Base-by-base conservation (phyloP, 2,888 invertebrate genomes). In the Chalcis sispes region DNA sequence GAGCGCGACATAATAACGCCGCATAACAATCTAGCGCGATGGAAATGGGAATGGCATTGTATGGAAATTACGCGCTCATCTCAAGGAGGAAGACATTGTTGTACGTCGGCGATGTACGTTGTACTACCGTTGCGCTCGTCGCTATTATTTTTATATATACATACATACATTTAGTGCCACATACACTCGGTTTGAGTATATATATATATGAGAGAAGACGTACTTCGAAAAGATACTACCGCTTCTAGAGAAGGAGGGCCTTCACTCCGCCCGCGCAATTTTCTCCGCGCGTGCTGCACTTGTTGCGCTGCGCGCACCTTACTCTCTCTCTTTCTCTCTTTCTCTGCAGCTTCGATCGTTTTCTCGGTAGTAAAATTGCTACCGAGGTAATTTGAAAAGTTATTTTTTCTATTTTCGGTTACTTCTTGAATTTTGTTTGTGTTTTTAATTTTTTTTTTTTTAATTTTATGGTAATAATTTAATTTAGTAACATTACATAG, bases 41-140 rank as follows among this genome's bases (percentile, higher is more conserved):
- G 87, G 86, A 87, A 87, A 87, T 88, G 85, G 69, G 75, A 67
- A 65, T 69, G 77, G 84, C 83, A 88, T 88, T 88, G 88, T 88
- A 88, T 88, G 88, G 87, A 87, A 88, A 88, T 85, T 85, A 81
- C 82, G 80, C 80, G 81, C 83, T 81, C 77, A n/a, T n/a, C n/a
- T n/a, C n/a, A n/a, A n/a, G 79, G 75, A 80, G 77, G 72, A 67
- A 72, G 70, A 67, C 54, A 7, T 13, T 10, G 13, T 46, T 74
- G 78, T 71, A 73, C 77, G 81, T 83, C 83, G 80, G 85, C 87
- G 86, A 82, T 84, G n/a, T 83, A 85, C 84, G 85, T 86, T 87
- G 87, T 86, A 86, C 71, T 23, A 66, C 66, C 54, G 66, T 64
- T 50, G 32, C n/a, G n/a, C 48, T 46, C 61, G 25, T 66, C 67